Base-by-base conservation (phyloP, 2,797 vertebrate species). In the Micropoecilia bifurca region DNA sequence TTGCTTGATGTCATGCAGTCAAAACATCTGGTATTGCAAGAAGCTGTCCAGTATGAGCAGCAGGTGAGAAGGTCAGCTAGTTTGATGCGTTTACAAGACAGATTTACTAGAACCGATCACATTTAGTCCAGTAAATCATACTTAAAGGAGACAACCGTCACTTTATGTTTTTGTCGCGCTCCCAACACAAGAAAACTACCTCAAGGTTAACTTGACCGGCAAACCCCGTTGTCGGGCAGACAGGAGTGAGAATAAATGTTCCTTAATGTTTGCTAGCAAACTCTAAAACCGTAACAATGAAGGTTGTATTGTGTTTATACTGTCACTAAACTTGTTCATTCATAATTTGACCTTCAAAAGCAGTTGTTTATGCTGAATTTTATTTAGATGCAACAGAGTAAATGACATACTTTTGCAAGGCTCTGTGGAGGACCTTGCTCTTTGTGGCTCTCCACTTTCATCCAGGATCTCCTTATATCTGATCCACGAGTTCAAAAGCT, bases 401-500 rank as follows among this genome's bases (percentile, higher is more conserved):
- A 22, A 66, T 36, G 22, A 41, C 13, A 43, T 43, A 69, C 20
- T 13, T 69, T 68, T 69, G 20, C 36, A 68, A 68, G 36, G 20
- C 66, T 12, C 22, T 69, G 66, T 25, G 48, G 48, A 22, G 48
- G 48, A 50, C 20, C 48, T 7, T 22, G 73, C 76, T 55, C 76
- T 71, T 39, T 13, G 46, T 41, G 63, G 48, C 25, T 22, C 76
- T 43, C 30, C 48, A 18, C 43, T 20, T 73, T 14, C 68, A 75
- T 79, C 53, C 7, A 43, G 61, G 73, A 74, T 66, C 69, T 50
- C 59, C 61, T 71, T 63, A 88, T 82, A 76, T 78, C 80, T 81
- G 53, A n/a, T 90, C 85, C 85, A 76, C 85, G 71, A 55, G 53
- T 83, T 85, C 77, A 30, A 85, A 88, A 90, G 77, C 48, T 75